A percentile compares a stretch with the other conserved stretches of the same genome.
Evolutionary conservation across 2,797 vertebrate genomes (phyloP).

Genomic region (Psittacula derbiana): DNA sequence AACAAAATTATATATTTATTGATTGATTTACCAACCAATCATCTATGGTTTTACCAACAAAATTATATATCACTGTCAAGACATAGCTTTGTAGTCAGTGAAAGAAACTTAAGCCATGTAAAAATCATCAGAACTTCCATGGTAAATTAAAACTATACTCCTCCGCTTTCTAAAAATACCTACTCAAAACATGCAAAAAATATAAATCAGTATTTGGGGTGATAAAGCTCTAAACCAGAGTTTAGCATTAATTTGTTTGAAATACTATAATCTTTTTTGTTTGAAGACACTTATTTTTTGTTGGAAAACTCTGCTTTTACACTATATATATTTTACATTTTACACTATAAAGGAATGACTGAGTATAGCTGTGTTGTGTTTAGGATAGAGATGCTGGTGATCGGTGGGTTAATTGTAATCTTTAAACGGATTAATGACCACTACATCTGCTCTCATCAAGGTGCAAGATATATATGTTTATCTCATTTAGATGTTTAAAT

Average conservation of each 20-base stretch:
- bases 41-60: constrained; percentile 34
- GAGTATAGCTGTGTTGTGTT: background rate
- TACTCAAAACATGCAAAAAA: background rate
- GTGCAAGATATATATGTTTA: background rate
- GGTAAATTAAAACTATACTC: background rate
- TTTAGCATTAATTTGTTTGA: background rate
- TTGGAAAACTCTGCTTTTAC: background rate
- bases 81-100: background rate
- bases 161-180: background rate
- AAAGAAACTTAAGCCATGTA: background rate
- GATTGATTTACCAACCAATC: too few species aligned
- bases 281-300: background rate
- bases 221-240: background rate
- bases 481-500: background rate
- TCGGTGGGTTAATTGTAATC: background rate
- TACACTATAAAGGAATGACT: background rate
- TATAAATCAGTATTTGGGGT: background rate
- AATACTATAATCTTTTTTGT: background rate
- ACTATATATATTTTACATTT: too few species aligned
- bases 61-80: background rate
- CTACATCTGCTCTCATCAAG: background rate
- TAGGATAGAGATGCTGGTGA: background rate
- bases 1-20: constrained; percentile 2
- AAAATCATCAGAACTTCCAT: background rate
- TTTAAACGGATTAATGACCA: background rate